These are phyloP conservation scores for Sinotaia quadrata DNA, from an alignment of 2,888 invertebrate genomes.

Conservation along the genomic window DNA sequence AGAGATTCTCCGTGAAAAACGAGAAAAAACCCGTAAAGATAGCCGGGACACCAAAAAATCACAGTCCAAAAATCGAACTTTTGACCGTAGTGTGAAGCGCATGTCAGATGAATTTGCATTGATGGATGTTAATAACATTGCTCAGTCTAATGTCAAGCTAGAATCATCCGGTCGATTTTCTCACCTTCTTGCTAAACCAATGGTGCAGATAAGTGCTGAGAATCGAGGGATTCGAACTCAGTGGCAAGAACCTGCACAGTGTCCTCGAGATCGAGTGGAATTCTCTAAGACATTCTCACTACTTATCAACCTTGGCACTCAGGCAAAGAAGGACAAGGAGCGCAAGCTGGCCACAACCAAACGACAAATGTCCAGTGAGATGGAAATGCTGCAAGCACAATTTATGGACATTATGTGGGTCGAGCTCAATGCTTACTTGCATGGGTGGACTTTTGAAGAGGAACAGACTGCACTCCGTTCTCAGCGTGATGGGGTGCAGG, in stretches of 20 bases:
- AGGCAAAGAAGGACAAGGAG: slow-evolving; percentile 67
- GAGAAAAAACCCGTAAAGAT: slow-evolving; percentile 52
- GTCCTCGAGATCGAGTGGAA: slow-evolving; percentile 58
- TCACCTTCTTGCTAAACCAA: slow-evolving; percentile 28
- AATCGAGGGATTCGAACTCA: slow-evolving; percentile 29
- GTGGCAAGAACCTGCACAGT: slow-evolving; percentile 40
- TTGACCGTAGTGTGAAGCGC: slow-evolving; percentile 52
- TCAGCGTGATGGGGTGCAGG: slow-evolving; percentile 82
- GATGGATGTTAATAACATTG: slow-evolving; percentile 37
- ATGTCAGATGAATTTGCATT: slow-evolving; percentile 45
- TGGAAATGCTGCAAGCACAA: slow-evolving; percentile 90
- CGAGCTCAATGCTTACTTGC: slow-evolving; percentile 85
- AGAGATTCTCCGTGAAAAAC: slow-evolving; percentile 44
- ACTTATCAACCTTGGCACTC: slow-evolving; percentile 80
- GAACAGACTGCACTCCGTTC: slow-evolving; percentile 86
- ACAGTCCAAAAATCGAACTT: slow-evolving; percentile 47
- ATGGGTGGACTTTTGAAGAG: slow-evolving; percentile 76
- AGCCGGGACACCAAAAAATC: slow-evolving; percentile 53
- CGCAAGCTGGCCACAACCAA: slow-evolving; percentile 49
- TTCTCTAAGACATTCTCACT: slow-evolving; percentile 79
- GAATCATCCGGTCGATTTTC: slow-evolving; percentile 54
- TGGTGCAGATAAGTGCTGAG: slow-evolving; percentile 29
- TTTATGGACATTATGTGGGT: slow-evolving; percentile 92
- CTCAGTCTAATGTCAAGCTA: slow-evolving; percentile 43
- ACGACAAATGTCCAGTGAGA: slow-evolving; percentile 80